A percentile compares a stretch with the other conserved stretches of the same genome.
These are phyloP conservation scores for Tetheella fluctuosa DNA, from an alignment of 2,888 invertebrate species.

Conservation along the genomic window DNA sequence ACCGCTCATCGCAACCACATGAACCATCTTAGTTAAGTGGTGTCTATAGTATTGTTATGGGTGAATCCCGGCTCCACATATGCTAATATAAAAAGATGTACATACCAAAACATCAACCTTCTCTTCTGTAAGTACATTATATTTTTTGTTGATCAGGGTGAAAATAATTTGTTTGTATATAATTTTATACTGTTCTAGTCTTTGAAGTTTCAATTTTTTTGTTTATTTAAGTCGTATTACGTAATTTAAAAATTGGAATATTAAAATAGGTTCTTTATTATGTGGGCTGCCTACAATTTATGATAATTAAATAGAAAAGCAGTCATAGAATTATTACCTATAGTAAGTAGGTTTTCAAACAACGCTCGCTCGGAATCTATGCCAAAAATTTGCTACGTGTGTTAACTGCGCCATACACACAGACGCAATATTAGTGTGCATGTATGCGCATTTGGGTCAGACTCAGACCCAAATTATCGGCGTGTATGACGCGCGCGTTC, in stretches of 20 bases:
- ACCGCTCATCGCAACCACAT: not conserved
- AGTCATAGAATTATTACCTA: no score
- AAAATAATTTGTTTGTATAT: constrained; percentile 7
- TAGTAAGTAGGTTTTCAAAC: no score
- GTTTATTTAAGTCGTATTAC: not conserved
- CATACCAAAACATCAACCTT: not conserved
- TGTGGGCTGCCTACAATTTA: not conserved
- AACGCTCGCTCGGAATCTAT: no score
- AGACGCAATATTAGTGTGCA: no score
- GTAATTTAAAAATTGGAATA: not conserved
- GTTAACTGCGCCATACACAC: no score
- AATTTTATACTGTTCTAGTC: constrained; percentile 9
- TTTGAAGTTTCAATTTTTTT: not conserved
- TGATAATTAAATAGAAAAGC: not conserved
- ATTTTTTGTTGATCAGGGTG: constrained; percentile 3
- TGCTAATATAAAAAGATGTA: not conserved
- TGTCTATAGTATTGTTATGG: not conserved
- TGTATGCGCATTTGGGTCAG: no score
- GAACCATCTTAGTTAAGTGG: not conserved
- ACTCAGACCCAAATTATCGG: no score
- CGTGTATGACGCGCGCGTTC: no score
- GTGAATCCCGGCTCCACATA: not conserved
- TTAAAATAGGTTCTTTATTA: not conserved
- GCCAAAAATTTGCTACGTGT: no score
- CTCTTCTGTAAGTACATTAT: not conserved